Evolutionary conservation across 2,888 invertebrate genomes (phyloP).

Genomic region (Alloplasta piceator): DNA sequence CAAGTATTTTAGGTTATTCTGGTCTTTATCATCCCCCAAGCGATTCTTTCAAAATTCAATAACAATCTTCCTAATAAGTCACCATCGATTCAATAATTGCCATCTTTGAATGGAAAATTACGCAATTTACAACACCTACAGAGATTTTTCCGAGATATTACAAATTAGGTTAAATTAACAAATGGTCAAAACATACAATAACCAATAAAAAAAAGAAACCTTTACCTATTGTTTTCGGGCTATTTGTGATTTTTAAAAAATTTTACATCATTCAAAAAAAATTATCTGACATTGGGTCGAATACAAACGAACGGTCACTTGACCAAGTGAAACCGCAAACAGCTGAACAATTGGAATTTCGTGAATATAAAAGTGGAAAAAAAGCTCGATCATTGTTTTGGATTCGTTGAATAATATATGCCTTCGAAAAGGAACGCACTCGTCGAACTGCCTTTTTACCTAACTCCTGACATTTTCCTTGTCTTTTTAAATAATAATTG

Average conservation of each 20-base stretch:
- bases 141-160: too few relatives aligned
- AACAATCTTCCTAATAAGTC: too few relatives aligned
- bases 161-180: too few relatives aligned
- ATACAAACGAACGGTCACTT: neutral
- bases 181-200: too few relatives aligned
- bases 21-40: too few relatives aligned
- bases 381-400: constrained; percentile 8
- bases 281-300: neutral
- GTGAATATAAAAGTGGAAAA: constrained; percentile 1
- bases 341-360: neutral
- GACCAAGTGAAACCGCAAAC: neutral
- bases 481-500: constrained; percentile 11
- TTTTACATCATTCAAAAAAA: neutral
- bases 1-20: too few relatives aligned
- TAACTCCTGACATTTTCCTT: neutral
- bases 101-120: too few relatives aligned
- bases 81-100: too few relatives aligned
- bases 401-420: constrained; percentile 11
- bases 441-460: neutral
- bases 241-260: neutral
- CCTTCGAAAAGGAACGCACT: neutral
- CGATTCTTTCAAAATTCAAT: too few relatives aligned
- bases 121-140: too few relatives aligned
- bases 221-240: too few relatives aligned
- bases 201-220: too few relatives aligned